phyloP scores from a whole-genome alignment of 2,888 invertebrate genomes.

The Machimus rusticus region DNA sequence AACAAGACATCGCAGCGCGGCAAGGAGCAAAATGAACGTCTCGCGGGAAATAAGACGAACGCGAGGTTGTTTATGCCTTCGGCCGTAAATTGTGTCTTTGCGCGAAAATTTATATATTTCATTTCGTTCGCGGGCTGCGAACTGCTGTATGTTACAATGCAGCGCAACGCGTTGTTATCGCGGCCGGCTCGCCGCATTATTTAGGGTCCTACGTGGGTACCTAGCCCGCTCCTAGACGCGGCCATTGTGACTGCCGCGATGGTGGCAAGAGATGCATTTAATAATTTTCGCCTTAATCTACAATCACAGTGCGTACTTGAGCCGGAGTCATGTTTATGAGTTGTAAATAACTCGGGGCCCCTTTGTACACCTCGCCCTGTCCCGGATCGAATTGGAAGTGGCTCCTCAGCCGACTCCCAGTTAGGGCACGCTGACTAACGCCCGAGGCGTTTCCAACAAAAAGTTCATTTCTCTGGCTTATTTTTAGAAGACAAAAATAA shows the following conservation, averaged over 20 bases:
- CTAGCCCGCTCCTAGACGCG: constrained; percentile 15
- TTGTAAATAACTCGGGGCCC: constrained; percentile 24
- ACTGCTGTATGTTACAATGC: constrained; percentile 1
- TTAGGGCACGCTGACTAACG: neutral
- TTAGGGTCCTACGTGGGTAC: constrained; percentile 32
- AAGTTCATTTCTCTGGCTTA: constrained; percentile 14
- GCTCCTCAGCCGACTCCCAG: neutral
- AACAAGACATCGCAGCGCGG: neutral
- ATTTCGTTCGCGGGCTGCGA: constrained; percentile 21
- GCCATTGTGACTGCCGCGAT: constrained; percentile 16
- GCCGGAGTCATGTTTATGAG: constrained; percentile 20
- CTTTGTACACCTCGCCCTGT: neutral
- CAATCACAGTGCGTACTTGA: constrained; percentile 34
- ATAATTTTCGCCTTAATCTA: constrained; percentile 35
- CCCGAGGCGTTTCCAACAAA: constrained; percentile 7
- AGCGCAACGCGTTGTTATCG: neutral
- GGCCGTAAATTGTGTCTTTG: constrained; percentile 29
- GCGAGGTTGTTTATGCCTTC: constrained; percentile 4
- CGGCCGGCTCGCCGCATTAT: neutral
- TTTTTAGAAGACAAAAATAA: constrained; percentile 28
- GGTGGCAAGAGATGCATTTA: constrained; percentile 39
- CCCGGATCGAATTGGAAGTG: neutral
- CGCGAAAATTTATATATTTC: constrained; percentile 34
- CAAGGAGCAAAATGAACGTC: neutral
- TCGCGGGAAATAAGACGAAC: neutral